Conservation (phyloP, 2,888 invertebrate species). For the Microplitis deprimator region DNA sequence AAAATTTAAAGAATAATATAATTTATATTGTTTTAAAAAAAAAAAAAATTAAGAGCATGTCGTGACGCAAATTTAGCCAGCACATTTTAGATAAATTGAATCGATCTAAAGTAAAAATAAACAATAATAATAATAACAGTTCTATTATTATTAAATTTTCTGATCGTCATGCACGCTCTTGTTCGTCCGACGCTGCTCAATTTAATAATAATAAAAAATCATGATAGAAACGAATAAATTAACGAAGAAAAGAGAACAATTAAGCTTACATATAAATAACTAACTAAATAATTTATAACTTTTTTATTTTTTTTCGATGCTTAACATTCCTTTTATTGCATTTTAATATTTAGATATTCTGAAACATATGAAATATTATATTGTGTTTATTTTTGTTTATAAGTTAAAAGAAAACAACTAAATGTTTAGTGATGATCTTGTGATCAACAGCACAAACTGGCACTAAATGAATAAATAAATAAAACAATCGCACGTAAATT, state of each 20-base stretch:
- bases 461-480: not conserved
- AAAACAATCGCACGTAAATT: not conserved
- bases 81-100: not conserved
- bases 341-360: not conserved
- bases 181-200: not conserved
- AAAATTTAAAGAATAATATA: not conserved
- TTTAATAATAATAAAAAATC: not conserved
- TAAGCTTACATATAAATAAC: not conserved
- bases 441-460: not conserved
- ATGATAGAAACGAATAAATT: not conserved
- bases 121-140: not conserved
- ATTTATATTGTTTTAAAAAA: not conserved
- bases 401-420: not conserved
- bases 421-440: not conserved
- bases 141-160: conserved; percentile 4
- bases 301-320: not conserved
- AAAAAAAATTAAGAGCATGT: not conserved
- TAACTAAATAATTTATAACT: not conserved
- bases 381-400: not conserved
- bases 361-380: not conserved
- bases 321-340: conserved; percentile 1
- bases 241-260: not conserved
- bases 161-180: not conserved
- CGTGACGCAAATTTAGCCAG: not conserved
- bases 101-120: not conserved